Evolutionary conservation across 2,797 vertebrate genomes (phyloP), one percentile per base, ranked within the genome.

Genomic region (Myotis findleyi): DNA sequence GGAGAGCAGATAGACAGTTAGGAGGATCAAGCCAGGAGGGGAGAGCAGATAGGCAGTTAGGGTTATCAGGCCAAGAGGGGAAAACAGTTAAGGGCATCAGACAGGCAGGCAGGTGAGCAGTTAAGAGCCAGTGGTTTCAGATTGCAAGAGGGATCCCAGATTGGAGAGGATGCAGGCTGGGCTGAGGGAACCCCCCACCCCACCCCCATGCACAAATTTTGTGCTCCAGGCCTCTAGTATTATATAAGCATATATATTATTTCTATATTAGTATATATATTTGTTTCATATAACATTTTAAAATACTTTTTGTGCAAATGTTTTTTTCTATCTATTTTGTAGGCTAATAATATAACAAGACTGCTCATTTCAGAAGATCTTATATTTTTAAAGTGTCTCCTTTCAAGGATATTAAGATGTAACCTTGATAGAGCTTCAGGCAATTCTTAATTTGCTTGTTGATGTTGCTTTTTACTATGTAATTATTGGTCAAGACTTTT

Each of bases 371-470:
- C 36, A 77, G 73, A 77, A 95, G 16, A 16, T 17, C 3, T 96
- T 55, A 18, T 57, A 79, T 47, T 92, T 82, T 84, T 53, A 30
- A 95, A 85, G 59, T 72, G 33, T 88, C 25, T 94, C 27, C 20
- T 88, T 94, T 82, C 36, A 86, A 59, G n/a, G 25, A 59, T 77
- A n/a, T 51, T 90, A 81, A 13, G 16, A 51, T 36, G 2, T 76
- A 91, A 91, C 64, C 87, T 93, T 89, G 55, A 91, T 68, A 93
- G 66, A 89, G 12, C 44, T 83, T 94, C 3, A 68, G 30, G n/a
- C 13, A 82, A 44, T 76, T 96, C 88, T 94, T 84, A 88, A 85
- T 82, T 86, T 91, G 33, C 44, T 93, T 93, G 33, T 86, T 93
- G 59, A 79, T 89, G 49, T 21, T 77, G 20, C 5, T 81, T 88